Percentiles rank a stretch among this genome's conserved stretches.
These are phyloP conservation scores for Trogon surrucura DNA, from an alignment of 2,113 vertebrate genomes.

Conservation along the genomic window DNA sequence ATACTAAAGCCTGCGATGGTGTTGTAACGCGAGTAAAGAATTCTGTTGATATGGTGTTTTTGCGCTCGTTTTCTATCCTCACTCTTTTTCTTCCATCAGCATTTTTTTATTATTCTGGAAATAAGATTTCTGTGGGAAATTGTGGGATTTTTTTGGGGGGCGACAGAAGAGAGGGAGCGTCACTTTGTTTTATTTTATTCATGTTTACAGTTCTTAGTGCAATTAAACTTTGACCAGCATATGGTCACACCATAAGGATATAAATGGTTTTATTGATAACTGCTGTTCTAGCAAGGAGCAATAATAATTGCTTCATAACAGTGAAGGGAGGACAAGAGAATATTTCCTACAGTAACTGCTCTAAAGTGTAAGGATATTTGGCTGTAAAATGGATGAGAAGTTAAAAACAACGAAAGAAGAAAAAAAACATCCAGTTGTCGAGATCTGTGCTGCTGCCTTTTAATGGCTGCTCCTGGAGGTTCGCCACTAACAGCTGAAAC, in stretches of 20 bases:
- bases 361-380: background rate
- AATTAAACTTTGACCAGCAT: background rate
- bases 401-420: background rate
- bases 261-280: background rate
- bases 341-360: background rate
- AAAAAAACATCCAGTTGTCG: background rate
- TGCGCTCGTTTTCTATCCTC: background rate
- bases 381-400: background rate
- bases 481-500: background rate
- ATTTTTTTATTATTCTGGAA: background rate
- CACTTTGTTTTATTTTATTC: background rate
- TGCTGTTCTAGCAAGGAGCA: background rate
- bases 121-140: background rate
- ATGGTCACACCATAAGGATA: background rate
- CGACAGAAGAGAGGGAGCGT: background rate
- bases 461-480: background rate
- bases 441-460: background rate
- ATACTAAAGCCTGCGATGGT: background rate
- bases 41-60: background rate
- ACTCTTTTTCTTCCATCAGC: background rate
- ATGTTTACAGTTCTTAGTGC: background rate
- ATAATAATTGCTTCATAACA: background rate
- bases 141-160: background rate
- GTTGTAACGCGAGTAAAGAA: background rate
- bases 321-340: background rate